A percentile compares a stretch with the other conserved stretches of the same genome.
These are phyloP conservation scores for Gasterosteus nipponicus DNA, from an alignment of 2,113 vertebrate genomes.

Conservation along the genomic window DNA sequence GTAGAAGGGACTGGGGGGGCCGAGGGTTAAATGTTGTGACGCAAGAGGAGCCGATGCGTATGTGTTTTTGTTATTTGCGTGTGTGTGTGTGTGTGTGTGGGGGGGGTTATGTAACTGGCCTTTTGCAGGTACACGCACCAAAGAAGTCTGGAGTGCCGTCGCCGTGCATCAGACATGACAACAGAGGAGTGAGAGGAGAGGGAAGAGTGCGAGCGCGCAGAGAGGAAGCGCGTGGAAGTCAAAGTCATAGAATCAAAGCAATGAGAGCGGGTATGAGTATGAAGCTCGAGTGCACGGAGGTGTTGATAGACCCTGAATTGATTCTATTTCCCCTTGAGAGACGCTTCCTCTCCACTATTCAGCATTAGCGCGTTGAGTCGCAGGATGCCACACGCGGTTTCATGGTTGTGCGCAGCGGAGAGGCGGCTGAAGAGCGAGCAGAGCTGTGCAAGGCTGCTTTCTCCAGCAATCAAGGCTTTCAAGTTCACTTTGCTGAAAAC, in stretches of 20 bases:
- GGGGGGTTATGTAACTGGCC: conserved; percentile 51
- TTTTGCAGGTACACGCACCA: conserved; percentile 57
- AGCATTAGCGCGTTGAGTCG: conserved; percentile 68
- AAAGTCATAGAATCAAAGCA: conserved; percentile 46
- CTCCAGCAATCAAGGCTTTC: conserved; percentile 59
- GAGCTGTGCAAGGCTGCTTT: conserved; percentile 57
- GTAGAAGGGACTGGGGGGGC: conserved; percentile 33
- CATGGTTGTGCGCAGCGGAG: conserved; percentile 67
- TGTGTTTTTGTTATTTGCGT: conserved; percentile 17
- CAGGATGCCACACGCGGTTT: conserved; percentile 74
- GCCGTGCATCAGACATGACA: conserved; percentile 60
- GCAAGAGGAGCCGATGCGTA: conserved; percentile 40
- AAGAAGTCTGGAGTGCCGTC: conserved; percentile 56
- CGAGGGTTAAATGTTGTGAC: conserved; percentile 53
- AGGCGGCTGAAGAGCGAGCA: conserved; percentile 55
- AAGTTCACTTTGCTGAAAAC: conserved; percentile 54
- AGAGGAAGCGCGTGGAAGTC: conserved; percentile 31
- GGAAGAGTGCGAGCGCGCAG: conserved; percentile 31
- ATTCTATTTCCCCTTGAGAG: conserved; percentile 69
- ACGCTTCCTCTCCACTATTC: conserved; percentile 66
- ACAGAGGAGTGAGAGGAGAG: conserved; percentile 47
- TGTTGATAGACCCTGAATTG: conserved; percentile 67
- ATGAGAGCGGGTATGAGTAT: conserved; percentile 59
- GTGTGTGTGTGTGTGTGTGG: conserved; percentile 1
- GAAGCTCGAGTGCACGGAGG: conserved; percentile 51